phyloP scores from a whole-genome alignment of 1,140 invertebrate species.

The Ruditapes philippinarum region DNA sequence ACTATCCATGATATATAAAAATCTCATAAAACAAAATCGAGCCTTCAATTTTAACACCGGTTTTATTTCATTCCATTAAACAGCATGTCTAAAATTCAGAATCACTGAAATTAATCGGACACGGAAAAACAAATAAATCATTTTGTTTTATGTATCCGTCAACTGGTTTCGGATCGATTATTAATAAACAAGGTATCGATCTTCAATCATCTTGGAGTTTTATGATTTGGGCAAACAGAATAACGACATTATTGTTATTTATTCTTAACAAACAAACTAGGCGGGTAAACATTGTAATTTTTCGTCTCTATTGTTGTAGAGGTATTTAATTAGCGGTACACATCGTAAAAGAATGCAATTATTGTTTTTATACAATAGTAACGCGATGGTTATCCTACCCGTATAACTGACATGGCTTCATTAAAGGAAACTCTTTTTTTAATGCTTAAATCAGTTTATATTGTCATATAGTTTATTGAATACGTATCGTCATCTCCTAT shows the following conservation, averaged over 20 bases:
- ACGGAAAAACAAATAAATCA: conserved; percentile 58
- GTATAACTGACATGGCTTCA: neutral
- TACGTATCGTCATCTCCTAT: neutral
- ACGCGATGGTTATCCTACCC: neutral
- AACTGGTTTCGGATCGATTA: conserved; percentile 42
- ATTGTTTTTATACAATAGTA: neutral
- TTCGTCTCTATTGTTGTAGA: conserved; percentile 7
- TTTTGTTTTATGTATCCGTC: conserved; percentile 55
- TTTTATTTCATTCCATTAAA: neutral
- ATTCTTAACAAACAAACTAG: conserved; percentile 25
- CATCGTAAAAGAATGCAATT: conserved; percentile 20
- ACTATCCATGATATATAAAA: conserved; percentile 2
- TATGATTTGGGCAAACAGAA: conserved; percentile 35
- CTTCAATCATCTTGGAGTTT: conserved; percentile 18
- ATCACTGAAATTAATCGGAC: conserved; percentile 13
- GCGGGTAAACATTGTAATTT: conserved; percentile 27
- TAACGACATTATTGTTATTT: conserved; percentile 39
- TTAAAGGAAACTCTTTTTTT: neutral
- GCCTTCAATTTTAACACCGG: neutral
- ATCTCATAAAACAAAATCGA: neutral
- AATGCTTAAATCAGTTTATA: no score
- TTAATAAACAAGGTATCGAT: conserved; percentile 50
- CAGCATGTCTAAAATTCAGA: neutral
- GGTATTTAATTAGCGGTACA: neutral
- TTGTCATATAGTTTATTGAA: no score